Evolutionary conservation across 2,797 vertebrate genomes (phyloP).

Genomic region (Adrianichthys oophorus): DNA sequence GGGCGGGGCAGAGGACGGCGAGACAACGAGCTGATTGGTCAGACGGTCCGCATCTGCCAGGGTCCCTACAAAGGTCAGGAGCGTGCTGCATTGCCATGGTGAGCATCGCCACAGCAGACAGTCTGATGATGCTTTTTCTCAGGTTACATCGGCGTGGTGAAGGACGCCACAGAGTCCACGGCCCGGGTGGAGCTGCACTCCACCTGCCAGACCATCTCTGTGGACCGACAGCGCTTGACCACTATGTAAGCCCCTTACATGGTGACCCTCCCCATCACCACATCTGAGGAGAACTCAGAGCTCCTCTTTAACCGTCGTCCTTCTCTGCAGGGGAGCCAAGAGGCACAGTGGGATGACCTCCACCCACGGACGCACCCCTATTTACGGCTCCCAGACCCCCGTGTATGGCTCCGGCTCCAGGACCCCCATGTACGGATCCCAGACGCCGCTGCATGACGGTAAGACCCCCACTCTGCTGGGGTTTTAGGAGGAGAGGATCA

Average conservation of each 20-base stretch:
- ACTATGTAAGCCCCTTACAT: constrained; percentile 79
- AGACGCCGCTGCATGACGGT: constrained; percentile 94
- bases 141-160: constrained; percentile 96
- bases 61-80: constrained; percentile 92
- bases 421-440: constrained; percentile 93
- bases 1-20: constrained; percentile 88
- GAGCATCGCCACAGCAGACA: too few species aligned
- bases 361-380: constrained; percentile 85
- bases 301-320: not conserved
- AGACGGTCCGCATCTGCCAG: constrained; percentile 93
- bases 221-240: constrained; percentile 90
- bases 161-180: constrained; percentile 94
- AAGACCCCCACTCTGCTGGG: constrained; percentile 2
- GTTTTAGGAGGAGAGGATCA: not conserved
- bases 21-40: constrained; percentile 94
- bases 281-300: not conserved
- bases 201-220: constrained; percentile 96
- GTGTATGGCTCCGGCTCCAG: constrained; percentile 93
- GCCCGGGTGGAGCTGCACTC: constrained; percentile 94
- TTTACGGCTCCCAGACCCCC: constrained; percentile 93
- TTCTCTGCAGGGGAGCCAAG: constrained; percentile 78
- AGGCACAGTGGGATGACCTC: constrained; percentile 85
- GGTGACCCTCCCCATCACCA: too few species aligned
- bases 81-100: too few species aligned
- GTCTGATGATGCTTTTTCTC: constrained; percentile 15